A percentile compares a stretch with the other conserved stretches of the same genome.
phyloP scores from a whole-genome alignment of 2,888 invertebrate species.

The Erebia epiphron region DNA sequence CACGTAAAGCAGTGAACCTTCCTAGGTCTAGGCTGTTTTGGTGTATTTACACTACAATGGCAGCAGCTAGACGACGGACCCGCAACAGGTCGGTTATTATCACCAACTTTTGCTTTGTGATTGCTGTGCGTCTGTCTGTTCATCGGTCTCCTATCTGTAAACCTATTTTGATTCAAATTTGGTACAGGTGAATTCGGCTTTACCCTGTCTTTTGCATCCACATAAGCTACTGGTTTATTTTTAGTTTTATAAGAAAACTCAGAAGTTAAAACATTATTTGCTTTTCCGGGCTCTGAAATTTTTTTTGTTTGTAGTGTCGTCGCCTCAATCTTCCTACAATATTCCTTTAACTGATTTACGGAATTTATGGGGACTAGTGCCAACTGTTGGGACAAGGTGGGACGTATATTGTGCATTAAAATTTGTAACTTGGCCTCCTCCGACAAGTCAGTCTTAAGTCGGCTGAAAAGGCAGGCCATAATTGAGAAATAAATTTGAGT shows the following conservation, averaged over 20 bases:
- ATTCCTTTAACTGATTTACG: background rate
- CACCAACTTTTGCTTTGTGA: too few relatives aligned
- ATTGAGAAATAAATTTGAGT: background rate
- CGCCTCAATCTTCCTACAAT: background rate
- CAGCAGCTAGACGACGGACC: too few relatives aligned
- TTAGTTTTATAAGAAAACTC: background rate
- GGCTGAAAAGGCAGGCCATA: background rate
- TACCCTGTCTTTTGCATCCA: background rate
- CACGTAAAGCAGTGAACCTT: too few relatives aligned
- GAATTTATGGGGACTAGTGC: background rate
- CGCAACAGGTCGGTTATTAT: too few relatives aligned
- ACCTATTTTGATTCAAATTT: background rate
- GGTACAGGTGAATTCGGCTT: too few relatives aligned
- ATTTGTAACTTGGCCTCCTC: background rate
- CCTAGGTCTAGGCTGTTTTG: too few relatives aligned
- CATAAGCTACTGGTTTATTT: background rate
- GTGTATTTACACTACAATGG: too few relatives aligned
- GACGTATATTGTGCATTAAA: background rate
- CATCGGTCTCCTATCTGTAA: too few relatives aligned
- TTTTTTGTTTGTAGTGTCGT: background rate
- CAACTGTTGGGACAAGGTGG: background rate
- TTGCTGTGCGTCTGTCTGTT: background rate
- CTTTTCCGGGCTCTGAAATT: background rate
- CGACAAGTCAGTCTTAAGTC: background rate
- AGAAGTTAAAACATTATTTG: background rate